Conservation (phyloP, 2,113 vertebrate genomes). For the Thinocorus orbignyianus region DNA sequence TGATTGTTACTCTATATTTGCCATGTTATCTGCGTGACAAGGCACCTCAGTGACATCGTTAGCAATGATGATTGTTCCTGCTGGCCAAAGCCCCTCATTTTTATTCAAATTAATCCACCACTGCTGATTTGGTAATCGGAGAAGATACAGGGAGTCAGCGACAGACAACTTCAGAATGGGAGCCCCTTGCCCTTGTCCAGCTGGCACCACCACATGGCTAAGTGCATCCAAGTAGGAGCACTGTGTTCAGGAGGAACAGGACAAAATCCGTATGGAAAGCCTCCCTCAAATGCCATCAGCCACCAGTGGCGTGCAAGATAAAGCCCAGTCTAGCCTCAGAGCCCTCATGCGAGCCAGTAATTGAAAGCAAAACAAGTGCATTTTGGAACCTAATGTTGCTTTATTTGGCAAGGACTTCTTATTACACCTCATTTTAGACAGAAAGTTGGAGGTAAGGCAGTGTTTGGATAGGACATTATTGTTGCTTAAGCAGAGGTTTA, state of each 20-base stretch:
- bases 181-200: neutral
- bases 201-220: neutral
- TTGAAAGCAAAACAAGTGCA: slow-evolving; percentile 7
- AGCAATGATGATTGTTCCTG: neutral
- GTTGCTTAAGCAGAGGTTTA: neutral
- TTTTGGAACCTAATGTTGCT: slow-evolving; percentile 24
- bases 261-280: neutral
- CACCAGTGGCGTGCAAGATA: neutral
- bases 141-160: neutral
- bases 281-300: neutral
- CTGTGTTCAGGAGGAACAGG: neutral
- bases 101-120: neutral
- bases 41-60: neutral
- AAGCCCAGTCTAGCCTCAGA: neutral
- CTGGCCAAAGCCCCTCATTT: neutral
- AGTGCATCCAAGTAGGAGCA: neutral
- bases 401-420: slow-evolving; percentile 30
- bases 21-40: neutral
- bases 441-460: slow-evolving; percentile 18
- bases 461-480: neutral
- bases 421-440: neutral
- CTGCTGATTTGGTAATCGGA: fast-evolving
- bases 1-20: neutral
- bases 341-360: neutral
- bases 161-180: neutral